phyloP scores from a whole-genome alignment of 2,113 vertebrate genomes.

The Agelaius phoeniceus region DNA sequence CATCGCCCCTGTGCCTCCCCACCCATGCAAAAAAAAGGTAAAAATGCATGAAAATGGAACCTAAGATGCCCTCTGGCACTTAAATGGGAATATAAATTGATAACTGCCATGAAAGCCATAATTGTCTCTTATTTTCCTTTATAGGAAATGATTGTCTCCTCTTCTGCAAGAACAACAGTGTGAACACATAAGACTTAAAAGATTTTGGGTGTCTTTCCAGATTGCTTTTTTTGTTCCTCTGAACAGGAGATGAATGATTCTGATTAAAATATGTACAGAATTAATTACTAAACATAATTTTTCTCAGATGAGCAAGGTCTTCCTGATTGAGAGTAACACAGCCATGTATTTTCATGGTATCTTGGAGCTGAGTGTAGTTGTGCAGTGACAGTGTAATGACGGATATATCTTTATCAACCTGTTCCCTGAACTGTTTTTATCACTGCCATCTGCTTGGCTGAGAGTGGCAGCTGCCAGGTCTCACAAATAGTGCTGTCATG shows the following conservation, averaged over 20 bases:
- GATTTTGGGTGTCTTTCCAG: neutral
- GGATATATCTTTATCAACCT: conserved; percentile 63
- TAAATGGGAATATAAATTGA: neutral
- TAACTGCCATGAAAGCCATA: neutral
- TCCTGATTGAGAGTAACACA: neutral
- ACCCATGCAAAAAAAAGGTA: neutral
- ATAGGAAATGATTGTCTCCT: neutral
- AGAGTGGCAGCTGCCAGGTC: conserved; percentile 71
- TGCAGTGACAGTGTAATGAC: conserved; percentile 29
- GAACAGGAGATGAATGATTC: neutral
- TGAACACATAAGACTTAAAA: neutral
- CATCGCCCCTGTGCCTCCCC: rapidly evolving
- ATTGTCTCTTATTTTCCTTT: neutral
- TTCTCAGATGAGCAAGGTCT: neutral
- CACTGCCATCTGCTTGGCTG: conserved; percentile 58
- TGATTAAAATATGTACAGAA: neutral
- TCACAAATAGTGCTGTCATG: conserved; percentile 54
- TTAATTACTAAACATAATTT: neutral
- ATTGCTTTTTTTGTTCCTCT: neutral
- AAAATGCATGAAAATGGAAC: neutral
- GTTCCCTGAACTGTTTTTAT: conserved; percentile 64
- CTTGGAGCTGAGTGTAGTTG: conserved; percentile 29
- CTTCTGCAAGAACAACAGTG: neutral
- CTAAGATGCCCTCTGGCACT: neutral
- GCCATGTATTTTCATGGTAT: neutral